Evolutionary conservation across 2,888 invertebrate genomes (phyloP), one percentile per base, ranked within the genome.

Genomic region (Oscheius onirici): DNA sequence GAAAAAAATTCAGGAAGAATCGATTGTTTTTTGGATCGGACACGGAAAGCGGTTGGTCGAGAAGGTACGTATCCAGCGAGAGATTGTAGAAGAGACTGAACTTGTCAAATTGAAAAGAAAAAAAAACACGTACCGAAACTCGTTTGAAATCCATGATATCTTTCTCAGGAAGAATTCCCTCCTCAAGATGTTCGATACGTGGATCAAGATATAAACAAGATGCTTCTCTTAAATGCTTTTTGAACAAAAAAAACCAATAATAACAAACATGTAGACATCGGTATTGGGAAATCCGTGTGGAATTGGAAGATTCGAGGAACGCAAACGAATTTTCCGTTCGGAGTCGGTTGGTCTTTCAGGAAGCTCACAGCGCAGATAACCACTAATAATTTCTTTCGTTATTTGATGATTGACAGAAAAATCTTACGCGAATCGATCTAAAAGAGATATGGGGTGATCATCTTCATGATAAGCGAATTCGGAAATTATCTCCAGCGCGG

Each of bases 391-490:
- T 41, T 13, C n/a, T n/a, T n/a, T n/a, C n/a, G n/a, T n/a, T n/a
- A n/a, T n/a, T n/a, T n/a, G n/a, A 46, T 26, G 13, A 5, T 10
- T 17, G 0, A 24, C 11, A 71, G 61, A 51, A 20, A n/a, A 5
- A 54, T 66, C 71, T 60, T 26, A 79, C 78, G 74, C 44, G 57
- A 82, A 82, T 65, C 82, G 65, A 60, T 82, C 82, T 11, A 82
- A 61, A 58, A 82, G 76, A 3, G 79, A 76, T 24, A 70, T 66
- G 22, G 81, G 77, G 72, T 82, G 79, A 40, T 78, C 71, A 22
- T 78, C 80, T 51, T 74, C 76, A 13, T 57, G 61, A 15, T 69
- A 54, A 13, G 80, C 61, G 58, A 82, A 82, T 52, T 81, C 80
- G 20, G 72, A 60, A 15, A 82, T 49, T 52, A 80, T 79, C 24